phyloP scores from a whole-genome alignment of 2,888 invertebrate species.

The Drosophila barbarae region DNA sequence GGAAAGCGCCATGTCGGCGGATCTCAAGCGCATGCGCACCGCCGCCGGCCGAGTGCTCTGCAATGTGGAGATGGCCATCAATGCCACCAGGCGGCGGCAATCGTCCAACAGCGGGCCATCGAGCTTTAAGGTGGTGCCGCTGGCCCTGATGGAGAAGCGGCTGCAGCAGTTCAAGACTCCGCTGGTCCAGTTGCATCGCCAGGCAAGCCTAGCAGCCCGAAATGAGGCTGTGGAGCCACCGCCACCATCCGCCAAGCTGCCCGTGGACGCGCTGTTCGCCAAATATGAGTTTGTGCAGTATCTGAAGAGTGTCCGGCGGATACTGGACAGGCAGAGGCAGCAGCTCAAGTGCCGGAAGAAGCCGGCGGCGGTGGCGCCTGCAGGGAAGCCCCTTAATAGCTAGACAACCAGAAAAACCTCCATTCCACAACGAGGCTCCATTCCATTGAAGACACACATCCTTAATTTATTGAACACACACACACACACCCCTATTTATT shows the following conservation, averaged over 20 bases:
- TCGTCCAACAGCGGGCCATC: background rate
- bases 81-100: slow-evolving; percentile 42
- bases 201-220: slow-evolving; percentile 48
- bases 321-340: slow-evolving; percentile 49
- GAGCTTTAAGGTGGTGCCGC: slow-evolving; percentile 47
- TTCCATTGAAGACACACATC: slow-evolving; percentile 26
- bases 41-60: slow-evolving; percentile 68
- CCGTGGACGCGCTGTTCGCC: slow-evolving; percentile 59
- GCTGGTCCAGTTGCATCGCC: slow-evolving; percentile 40
- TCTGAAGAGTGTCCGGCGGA: slow-evolving; percentile 53
- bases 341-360: slow-evolving; percentile 12
- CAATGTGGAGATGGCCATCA: slow-evolving; percentile 73
- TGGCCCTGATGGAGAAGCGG: slow-evolving; percentile 57
- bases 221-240: slow-evolving; percentile 20
- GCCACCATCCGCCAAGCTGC: slow-evolving; percentile 19
- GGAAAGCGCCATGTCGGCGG: slow-evolving; percentile 50
- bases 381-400: background rate
- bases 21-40: slow-evolving; percentile 53
- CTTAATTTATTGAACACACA: slow-evolving; percentile 29
- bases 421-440: slow-evolving; percentile 38
- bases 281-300: slow-evolving; percentile 63
- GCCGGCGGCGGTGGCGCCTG: background rate
- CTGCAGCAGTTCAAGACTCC: slow-evolving; percentile 60
- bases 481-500: slow-evolving; percentile 19
- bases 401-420: slow-evolving; percentile 19